These are phyloP conservation scores for Leuciscus waleckii DNA, from an alignment of 2,797 vertebrate genomes.

Conservation along the genomic window DNA sequence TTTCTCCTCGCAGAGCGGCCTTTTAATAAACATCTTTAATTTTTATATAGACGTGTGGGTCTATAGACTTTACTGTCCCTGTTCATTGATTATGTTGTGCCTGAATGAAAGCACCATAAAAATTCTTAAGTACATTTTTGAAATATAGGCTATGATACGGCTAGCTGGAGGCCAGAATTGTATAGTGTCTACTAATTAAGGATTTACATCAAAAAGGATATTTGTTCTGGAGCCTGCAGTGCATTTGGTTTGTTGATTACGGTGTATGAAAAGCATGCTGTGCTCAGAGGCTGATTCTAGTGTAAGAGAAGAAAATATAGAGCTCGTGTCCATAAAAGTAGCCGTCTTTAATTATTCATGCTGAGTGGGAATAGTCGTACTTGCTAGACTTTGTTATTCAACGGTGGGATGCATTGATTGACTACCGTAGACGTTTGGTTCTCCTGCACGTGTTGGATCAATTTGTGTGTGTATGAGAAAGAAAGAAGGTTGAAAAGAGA, in stretches of 20 bases:
- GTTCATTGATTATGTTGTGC: constrained; percentile 27
- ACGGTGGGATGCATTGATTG: constrained; percentile 56
- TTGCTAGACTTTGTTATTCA: constrained; percentile 57
- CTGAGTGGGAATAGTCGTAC: constrained; percentile 46
- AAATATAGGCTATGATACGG: constrained; percentile 3
- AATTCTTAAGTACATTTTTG: constrained; percentile 22
- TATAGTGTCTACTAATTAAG: constrained; percentile 35
- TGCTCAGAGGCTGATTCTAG: constrained; percentile 12
- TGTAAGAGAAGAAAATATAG: constrained; percentile 23
- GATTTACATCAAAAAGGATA: constrained; percentile 32
- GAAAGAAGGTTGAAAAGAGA: constrained; percentile 26
- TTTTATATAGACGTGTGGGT: constrained; percentile 14
- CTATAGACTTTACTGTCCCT: neutral
- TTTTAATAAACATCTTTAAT: constrained; percentile 34
- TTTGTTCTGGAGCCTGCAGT: constrained; percentile 12
- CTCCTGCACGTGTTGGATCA: constrained; percentile 44
- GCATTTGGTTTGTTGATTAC: constrained; percentile 31
- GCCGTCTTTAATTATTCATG: constrained; percentile 58
- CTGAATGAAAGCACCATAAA: constrained; percentile 27
- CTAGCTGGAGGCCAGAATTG: constrained; percentile 29
- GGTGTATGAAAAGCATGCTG: constrained; percentile 3
- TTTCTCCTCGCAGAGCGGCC: neutral
- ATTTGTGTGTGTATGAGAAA: constrained; percentile 35
- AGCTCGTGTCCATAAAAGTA: constrained; percentile 16
- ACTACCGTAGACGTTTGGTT: constrained; percentile 38